Percentiles rank a stretch among this genome's conserved stretches.
These are phyloP conservation scores for Limosa lapponica DNA, from an alignment of 2,797 vertebrate species.

Conservation along the genomic window DNA sequence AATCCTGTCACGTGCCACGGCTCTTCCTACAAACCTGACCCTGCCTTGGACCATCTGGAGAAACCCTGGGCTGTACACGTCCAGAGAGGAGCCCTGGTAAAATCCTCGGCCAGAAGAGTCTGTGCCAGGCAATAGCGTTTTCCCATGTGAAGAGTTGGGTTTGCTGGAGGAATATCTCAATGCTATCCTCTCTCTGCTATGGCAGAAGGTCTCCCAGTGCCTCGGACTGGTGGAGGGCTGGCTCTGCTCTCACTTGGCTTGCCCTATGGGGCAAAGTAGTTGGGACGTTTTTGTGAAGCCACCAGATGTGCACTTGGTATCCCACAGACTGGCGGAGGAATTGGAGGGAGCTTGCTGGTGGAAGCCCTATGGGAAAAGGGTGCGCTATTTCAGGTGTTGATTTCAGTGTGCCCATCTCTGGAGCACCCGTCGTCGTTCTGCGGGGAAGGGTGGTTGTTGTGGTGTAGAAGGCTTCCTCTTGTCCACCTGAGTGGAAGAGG, in stretches of 20 bases:
- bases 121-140: background rate
- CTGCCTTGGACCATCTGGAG: constrained; percentile 40
- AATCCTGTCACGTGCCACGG: constrained; percentile 45
- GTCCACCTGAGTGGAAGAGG: background rate
- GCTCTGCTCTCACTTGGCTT: background rate
- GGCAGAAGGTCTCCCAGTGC: constrained; percentile 40
- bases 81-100: constrained; percentile 35
- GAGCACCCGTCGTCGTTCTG: background rate
- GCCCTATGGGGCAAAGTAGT: background rate
- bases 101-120: constrained; percentile 4
- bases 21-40: constrained; percentile 56
- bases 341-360: background rate
- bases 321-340: background rate
- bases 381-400: background rate
- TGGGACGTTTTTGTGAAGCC: background rate
- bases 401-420: background rate
- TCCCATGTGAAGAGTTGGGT: constrained; percentile 7
- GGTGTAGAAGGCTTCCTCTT: background rate
- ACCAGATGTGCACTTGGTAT: background rate
- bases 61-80: background rate
- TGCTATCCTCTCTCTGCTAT: constrained; percentile 26
- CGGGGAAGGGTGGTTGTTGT: background rate
- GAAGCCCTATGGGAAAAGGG: background rate
- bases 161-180: constrained; percentile 18
- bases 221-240: background rate